Percentiles rank a stretch among this genome's conserved stretches.
Conservation (phyloP, 2,113 vertebrate genomes). For the Anser cygnoides region DNA sequence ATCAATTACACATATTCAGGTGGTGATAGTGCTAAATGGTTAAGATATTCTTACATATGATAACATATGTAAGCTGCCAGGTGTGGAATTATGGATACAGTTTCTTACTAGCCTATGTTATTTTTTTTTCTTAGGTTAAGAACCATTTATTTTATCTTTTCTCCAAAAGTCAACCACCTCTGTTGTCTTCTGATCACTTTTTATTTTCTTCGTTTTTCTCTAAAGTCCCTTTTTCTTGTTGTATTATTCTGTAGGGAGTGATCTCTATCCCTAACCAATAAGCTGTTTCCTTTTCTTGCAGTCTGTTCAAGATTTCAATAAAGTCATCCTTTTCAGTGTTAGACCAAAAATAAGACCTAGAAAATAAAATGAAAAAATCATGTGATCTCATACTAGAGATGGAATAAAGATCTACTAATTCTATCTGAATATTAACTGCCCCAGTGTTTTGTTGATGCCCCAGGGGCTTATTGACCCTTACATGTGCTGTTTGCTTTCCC, state of each 20-base stretch:
- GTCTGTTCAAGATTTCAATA: not conserved
- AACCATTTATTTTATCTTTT: not conserved
- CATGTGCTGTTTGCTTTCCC: not conserved
- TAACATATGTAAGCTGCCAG: not conserved
- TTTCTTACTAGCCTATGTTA: not conserved
- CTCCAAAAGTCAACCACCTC: too few relatives aligned
- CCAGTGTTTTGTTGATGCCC: not conserved
- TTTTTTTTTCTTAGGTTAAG: not conserved
- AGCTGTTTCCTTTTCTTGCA: not conserved
- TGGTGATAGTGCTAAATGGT: not conserved
- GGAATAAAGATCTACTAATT: not conserved
- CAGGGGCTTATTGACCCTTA: not conserved
- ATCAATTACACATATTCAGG: not conserved
- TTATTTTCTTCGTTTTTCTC: not conserved
- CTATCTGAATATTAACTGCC: not conserved
- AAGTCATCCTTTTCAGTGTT: accelerated
- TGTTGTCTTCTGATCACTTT: not conserved
- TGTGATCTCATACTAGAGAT: not conserved
- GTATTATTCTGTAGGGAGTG: not conserved
- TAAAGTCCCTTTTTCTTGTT: accelerated
- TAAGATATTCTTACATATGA: not conserved
- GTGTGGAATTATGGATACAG: not conserved
- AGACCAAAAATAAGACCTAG: not conserved
- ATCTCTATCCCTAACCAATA: not conserved
- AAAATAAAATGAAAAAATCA: not conserved